phyloP scores from a whole-genome alignment of 1,140 invertebrate species.

The Brachionus manjavacas region DNA sequence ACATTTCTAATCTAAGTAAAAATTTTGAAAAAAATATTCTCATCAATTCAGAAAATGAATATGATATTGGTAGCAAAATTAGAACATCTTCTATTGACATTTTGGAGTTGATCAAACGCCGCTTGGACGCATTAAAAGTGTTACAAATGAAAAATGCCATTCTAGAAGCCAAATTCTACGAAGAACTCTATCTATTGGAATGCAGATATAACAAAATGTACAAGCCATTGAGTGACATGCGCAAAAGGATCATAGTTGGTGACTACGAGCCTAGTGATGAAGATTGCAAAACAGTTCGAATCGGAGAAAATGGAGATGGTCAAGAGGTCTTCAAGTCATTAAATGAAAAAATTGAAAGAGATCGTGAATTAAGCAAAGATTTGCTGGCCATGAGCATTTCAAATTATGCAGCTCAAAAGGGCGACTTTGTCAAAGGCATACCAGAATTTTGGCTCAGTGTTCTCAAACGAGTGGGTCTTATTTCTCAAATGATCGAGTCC shows the following conservation, averaged over 20 bases:
- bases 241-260: constrained; percentile 71
- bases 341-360: constrained; percentile 53
- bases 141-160: constrained; percentile 79
- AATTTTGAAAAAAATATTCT: not conserved
- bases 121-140: constrained; percentile 84
- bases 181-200: constrained; percentile 87
- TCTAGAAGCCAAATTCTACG: constrained; percentile 87
- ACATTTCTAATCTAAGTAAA: not conserved
- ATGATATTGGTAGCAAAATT: not conserved
- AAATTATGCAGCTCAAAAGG: not conserved
- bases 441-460: constrained; percentile 95
- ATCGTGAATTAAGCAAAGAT: constrained; percentile 59
- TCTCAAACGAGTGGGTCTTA: constrained; percentile 85
- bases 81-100: not conserved
- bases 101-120: constrained; percentile 54
- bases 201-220: constrained; percentile 81
- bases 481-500: constrained; percentile 80
- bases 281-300: constrained; percentile 59
- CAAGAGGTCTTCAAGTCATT: constrained; percentile 59
- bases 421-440: constrained; percentile 65
- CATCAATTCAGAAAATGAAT: not conserved
- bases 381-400: constrained; percentile 34
- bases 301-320: not conserved
- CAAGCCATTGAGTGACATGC: constrained; percentile 68
- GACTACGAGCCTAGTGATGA: constrained; percentile 78